Conservation (phyloP, 1,140 invertebrate species). For the Penaeus japonicus region DNA sequence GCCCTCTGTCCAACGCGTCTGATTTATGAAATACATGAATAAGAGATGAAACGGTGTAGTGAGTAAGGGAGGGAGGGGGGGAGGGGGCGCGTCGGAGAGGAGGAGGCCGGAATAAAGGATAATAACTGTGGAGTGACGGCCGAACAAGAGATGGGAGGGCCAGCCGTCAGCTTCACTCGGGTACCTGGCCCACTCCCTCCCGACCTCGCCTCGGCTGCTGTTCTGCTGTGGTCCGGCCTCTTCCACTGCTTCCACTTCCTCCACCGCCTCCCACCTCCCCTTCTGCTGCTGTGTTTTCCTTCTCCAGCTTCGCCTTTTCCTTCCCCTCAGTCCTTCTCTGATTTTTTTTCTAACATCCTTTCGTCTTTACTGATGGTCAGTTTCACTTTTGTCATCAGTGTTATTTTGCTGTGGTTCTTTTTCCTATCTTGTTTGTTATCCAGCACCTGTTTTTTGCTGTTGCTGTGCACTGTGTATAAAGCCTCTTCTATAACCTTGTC, state of each 20-base stretch:
- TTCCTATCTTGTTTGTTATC: too few relatives aligned
- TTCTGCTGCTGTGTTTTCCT: not conserved
- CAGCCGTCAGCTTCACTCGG: constrained; percentile 46
- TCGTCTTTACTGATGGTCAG: not conserved
- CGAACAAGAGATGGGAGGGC: constrained; percentile 52
- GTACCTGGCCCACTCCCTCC: constrained; percentile 30
- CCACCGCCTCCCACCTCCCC: not conserved
- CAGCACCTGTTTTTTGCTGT: too few relatives aligned
- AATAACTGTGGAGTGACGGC: constrained; percentile 50
- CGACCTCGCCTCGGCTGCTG: not conserved
- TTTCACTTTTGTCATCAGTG: not conserved
- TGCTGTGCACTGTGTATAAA: too few relatives aligned
- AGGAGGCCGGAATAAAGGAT: constrained; percentile 53
- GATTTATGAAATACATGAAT: constrained; percentile 57
- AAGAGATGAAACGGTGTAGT: constrained; percentile 56
- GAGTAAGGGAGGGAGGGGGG: constrained; percentile 41
- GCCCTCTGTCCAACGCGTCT: constrained; percentile 28
- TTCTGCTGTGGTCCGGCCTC: not conserved
- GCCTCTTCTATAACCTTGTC: too few relatives aligned
- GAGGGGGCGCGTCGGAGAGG: constrained; percentile 29
- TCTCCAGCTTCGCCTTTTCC: not conserved
- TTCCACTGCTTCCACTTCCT: not conserved
- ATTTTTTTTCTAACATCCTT: too few relatives aligned
- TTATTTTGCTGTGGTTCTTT: not conserved
- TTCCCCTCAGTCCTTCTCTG: not conserved